Evolutionary conservation across 2,113 vertebrate genomes (phyloP).

Genomic region (Dunckerocampus dactyliophorus): DNA sequence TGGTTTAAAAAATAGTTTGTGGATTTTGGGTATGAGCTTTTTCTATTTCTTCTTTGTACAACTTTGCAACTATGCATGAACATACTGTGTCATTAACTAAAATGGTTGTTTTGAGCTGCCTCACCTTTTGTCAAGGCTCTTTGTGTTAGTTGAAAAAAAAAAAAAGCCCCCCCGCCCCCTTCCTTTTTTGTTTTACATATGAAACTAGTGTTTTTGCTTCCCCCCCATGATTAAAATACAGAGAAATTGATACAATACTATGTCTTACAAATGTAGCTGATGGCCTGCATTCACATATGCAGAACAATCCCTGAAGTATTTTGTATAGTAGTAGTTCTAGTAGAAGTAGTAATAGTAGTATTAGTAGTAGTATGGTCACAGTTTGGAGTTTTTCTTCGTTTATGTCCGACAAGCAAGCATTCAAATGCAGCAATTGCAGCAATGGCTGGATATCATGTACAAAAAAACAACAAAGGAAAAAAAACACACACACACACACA

Average conservation of each 20-base stretch:
- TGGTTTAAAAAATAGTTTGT: constrained; percentile 99
- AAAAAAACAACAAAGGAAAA: constrained; percentile 73
- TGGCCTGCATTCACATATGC: constrained; percentile 78
- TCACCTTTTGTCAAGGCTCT: constrained; percentile 82
- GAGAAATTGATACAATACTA: constrained; percentile 93
- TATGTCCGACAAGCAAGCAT: constrained; percentile 64
- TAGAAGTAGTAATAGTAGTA: constrained; percentile 62
- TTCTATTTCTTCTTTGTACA: constrained; percentile 76
- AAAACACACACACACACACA: constrained; percentile 1
- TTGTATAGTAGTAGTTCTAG: constrained; percentile 81
- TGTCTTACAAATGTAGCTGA: constrained; percentile 88
- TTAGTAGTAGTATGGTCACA: constrained; percentile 76
- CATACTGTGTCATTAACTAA: constrained; percentile 83
- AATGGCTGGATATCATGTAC: constrained; percentile 72
- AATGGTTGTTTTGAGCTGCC: constrained; percentile 79
- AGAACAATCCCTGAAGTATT: constrained; percentile 92
- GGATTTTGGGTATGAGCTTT: constrained; percentile 97
- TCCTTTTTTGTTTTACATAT: constrained; percentile 86
- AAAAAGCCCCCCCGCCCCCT: constrained; percentile 56
- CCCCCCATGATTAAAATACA: constrained; percentile 94
- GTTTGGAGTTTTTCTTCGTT: constrained; percentile 78
- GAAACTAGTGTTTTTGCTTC: constrained; percentile 98
- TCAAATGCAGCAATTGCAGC: constrained; percentile 66
- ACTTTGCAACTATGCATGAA: constrained; percentile 84
- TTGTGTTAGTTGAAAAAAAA: constrained; percentile 77